Percentiles rank a stretch among this genome's conserved stretches.
Evolutionary conservation across 1,140 invertebrate genomes (phyloP).

Genomic region (Drosophila teissieri): DNA sequence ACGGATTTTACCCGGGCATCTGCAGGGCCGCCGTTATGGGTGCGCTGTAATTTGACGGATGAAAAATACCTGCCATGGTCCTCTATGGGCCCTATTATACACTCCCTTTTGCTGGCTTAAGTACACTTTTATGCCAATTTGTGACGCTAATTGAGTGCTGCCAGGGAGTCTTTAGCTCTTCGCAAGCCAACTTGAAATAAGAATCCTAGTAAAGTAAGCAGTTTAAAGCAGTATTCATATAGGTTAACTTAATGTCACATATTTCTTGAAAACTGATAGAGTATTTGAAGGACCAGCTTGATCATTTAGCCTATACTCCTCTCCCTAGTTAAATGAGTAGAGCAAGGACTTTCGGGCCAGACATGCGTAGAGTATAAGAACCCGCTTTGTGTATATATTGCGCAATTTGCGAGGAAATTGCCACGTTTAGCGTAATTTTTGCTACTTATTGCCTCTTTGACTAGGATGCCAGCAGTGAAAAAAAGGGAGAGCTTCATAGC

Average conservation of each 20-base stretch:
- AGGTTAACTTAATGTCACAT: no score
- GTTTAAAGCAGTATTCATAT: no score
- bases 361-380: constrained; percentile 22
- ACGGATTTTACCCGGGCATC: constrained; percentile 27
- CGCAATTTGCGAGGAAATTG: constrained; percentile 79
- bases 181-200: background rate
- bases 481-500: constrained; percentile 42
- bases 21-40: constrained; percentile 29
- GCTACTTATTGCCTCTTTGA: constrained; percentile 77
- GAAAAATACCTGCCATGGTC: constrained; percentile 34
- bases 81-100: constrained; percentile 29
- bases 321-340: constrained; percentile 62
- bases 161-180: no score
- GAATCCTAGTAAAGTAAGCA: no score
- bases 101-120: background rate
- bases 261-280: background rate
- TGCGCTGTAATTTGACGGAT: constrained; percentile 23
- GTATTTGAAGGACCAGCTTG: background rate
- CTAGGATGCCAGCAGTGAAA: constrained; percentile 30
- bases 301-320: constrained; percentile 29
- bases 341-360: constrained; percentile 14
- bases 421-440: constrained; percentile 82
- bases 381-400: constrained; percentile 39
- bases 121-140: constrained; percentile 1
- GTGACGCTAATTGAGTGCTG: background rate